Evolutionary conservation across 2,113 vertebrate species (phyloP).

Genomic region (Neotoma lepida): DNA sequence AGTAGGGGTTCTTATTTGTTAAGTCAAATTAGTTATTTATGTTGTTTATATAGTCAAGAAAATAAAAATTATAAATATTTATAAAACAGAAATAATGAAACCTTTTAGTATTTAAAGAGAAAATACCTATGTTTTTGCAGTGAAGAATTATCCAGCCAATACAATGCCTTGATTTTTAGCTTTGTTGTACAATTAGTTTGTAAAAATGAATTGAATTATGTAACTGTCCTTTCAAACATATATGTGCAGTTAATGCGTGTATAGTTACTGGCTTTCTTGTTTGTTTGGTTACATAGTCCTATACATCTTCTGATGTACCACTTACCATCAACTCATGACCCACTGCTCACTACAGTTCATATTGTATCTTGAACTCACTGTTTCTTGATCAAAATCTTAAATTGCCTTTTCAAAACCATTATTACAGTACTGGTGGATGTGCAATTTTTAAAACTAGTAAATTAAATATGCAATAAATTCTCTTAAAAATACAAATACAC

Average conservation of each 20-base stretch:
- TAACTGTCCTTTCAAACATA: not conserved
- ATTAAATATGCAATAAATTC: constrained; percentile 37
- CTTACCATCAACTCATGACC: not conserved
- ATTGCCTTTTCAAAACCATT: not conserved
- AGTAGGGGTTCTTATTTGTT: not conserved
- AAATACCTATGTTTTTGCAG: not conserved
- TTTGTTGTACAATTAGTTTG: no score
- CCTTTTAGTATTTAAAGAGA: not conserved
- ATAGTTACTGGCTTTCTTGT: not conserved
- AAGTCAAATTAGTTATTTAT: not conserved
- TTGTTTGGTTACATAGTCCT: not conserved
- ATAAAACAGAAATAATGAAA: not conserved
- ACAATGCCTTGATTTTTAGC: no score
- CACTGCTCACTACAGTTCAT: not conserved
- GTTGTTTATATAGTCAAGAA: not conserved
- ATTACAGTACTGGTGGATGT: not conserved
- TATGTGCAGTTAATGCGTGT: not conserved
- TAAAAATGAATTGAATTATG: not conserved
- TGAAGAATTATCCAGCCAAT: not conserved
- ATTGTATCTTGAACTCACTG: not conserved
- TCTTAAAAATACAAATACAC: constrained; percentile 35
- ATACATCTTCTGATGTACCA: not conserved
- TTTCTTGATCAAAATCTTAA: constrained; percentile 31
- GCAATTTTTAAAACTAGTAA: constrained; percentile 23
- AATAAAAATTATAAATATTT: not conserved